These are phyloP conservation scores for Agrilus mali DNA, from an alignment of 2,888 invertebrate genomes.

Conservation along the genomic window DNA sequence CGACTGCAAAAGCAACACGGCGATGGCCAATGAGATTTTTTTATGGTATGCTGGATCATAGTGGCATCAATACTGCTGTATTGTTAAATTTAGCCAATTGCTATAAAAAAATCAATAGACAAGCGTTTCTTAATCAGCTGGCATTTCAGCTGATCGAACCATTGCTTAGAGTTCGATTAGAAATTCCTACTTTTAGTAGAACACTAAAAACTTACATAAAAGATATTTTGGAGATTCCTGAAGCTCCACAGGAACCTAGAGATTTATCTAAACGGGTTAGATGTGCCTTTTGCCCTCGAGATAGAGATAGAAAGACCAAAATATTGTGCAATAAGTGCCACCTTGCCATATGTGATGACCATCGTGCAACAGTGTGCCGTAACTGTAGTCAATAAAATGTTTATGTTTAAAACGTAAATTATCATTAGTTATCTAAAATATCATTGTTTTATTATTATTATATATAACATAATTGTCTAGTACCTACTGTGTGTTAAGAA, in stretches of 20 bases:
- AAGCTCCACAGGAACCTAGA: too few species aligned
- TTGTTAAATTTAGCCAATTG: not conserved
- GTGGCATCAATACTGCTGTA: conserved; percentile 8
- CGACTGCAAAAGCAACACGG: not conserved
- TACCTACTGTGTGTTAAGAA: too few species aligned
- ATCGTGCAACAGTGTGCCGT: not conserved
- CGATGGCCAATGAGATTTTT: conserved; percentile 8
- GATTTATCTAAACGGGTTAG: not conserved
- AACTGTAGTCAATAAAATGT: not conserved
- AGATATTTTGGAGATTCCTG: not conserved
- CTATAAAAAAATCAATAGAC: not conserved
- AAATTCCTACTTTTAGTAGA: not conserved
- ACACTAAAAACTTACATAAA: not conserved
- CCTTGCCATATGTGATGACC: not conserved
- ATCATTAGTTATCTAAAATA: too few species aligned
- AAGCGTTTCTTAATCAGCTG: not conserved
- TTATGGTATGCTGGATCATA: conserved; percentile 7
- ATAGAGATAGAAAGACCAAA: not conserved
- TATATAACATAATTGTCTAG: too few species aligned
- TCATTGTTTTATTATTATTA: too few species aligned
- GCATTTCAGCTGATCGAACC: not conserved
- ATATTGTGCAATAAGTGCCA: not conserved
- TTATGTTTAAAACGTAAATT: too few species aligned
- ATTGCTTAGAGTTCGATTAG: not conserved
- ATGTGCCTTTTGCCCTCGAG: not conserved